These are phyloP conservation scores for Malurus alboscapulatus DNA, from an alignment of 2,113 vertebrate species.

Conservation along the genomic window DNA sequence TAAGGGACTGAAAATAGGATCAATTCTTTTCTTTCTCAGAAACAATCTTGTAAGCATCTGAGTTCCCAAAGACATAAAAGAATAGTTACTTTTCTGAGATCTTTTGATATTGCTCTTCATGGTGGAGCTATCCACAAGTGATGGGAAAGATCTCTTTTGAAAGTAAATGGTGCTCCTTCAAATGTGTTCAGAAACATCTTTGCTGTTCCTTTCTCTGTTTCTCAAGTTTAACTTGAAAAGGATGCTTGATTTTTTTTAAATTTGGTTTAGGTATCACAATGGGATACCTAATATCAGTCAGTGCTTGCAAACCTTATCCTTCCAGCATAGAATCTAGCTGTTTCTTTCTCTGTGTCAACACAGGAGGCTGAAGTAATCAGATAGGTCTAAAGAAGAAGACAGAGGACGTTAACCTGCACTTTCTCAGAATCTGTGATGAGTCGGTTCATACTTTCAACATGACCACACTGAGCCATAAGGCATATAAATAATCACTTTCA, in stretches of 20 bases:
- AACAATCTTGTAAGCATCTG: constrained; percentile 77
- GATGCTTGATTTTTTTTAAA: constrained; percentile 68
- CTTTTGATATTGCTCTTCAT: constrained; percentile 79
- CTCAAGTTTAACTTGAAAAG: constrained; percentile 77
- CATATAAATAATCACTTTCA: constrained; percentile 40
- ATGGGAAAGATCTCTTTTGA: constrained; percentile 81
- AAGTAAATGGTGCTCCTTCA: constrained; percentile 80
- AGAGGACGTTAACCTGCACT: constrained; percentile 53
- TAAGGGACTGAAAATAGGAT: constrained; percentile 77
- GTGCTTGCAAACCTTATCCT: constrained; percentile 67
- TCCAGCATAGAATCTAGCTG: constrained; percentile 61
- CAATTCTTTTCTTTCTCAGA: constrained; percentile 73
- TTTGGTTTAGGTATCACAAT: constrained; percentile 73
- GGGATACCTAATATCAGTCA: constrained; percentile 76
- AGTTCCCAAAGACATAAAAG: constrained; percentile 78
- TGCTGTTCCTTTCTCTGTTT: constrained; percentile 72
- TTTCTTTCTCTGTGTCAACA: constrained; percentile 71
- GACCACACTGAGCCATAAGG: constrained; percentile 1
- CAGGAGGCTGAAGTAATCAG: constrained; percentile 71
- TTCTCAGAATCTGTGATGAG: constrained; percentile 63
- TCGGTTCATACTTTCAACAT: constrained; percentile 63
- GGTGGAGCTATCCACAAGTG: constrained; percentile 72
- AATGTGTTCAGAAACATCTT: constrained; percentile 75
- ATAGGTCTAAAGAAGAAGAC: constrained; percentile 63
- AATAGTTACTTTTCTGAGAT: constrained; percentile 75